Evolutionary conservation across 2,888 invertebrate genomes (phyloP).

Genomic region (Dascillus cervinus): DNA sequence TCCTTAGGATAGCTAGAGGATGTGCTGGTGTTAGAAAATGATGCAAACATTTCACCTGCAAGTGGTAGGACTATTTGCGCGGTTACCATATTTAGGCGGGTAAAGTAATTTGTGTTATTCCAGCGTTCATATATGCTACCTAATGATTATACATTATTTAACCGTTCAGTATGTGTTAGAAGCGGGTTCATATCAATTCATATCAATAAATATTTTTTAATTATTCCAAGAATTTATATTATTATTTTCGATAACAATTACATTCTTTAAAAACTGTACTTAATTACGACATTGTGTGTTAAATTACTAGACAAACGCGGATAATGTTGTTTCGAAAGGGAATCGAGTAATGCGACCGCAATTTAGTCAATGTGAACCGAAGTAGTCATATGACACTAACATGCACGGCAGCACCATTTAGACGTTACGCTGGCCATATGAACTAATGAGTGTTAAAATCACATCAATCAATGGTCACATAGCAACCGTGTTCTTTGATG

Average conservation of each 20-base stretch:
- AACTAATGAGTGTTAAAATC: slow-evolving; percentile 40
- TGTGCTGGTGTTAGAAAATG: slow-evolving; percentile 5
- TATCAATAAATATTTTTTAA: slow-evolving; percentile 2
- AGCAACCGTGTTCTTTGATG: slow-evolving; percentile 36
- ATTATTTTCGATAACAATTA: too few relatives aligned
- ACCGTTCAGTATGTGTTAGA: too few relatives aligned
- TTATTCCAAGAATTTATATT: too few relatives aligned
- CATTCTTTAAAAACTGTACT: too few relatives aligned
- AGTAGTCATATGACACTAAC: slow-evolving; percentile 26
- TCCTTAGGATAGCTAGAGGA: too few relatives aligned
- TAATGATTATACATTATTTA: slow-evolving; percentile 29
- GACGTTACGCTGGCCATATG: slow-evolving; percentile 21
- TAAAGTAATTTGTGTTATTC: slow-evolving; percentile 28
- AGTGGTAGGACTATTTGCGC: slow-evolving; percentile 11
- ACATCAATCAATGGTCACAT: slow-evolving; percentile 41
- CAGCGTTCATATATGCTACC: slow-evolving; percentile 23
- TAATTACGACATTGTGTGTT: too few relatives aligned
- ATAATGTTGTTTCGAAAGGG: too few relatives aligned
- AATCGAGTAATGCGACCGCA: slow-evolving; percentile 7
- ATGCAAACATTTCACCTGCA: slow-evolving; percentile 8
- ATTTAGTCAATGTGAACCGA: slow-evolving; percentile 14
- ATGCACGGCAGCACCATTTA: slow-evolving; percentile 27
- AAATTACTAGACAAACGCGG: too few relatives aligned
- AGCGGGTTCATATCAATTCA: slow-evolving; percentile 10
- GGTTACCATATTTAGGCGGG: slow-evolving; percentile 14